Conservation (phyloP, 2,888 invertebrate genomes). For the Drosophila neonasuta region DNA sequence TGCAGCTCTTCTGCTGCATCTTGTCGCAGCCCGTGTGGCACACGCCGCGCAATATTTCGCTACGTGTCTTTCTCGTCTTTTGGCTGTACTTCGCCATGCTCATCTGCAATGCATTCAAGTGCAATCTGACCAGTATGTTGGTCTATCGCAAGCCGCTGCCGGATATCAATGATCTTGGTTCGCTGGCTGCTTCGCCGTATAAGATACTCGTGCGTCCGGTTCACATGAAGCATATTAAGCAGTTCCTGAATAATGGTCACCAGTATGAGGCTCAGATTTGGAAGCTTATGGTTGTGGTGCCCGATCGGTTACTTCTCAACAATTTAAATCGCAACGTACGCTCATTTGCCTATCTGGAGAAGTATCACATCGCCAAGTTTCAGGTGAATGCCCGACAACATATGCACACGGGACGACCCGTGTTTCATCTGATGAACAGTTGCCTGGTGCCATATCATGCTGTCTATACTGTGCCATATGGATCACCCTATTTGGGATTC, state of each 20-base stretch:
- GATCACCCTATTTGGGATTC: constrained; percentile 84
- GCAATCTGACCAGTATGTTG: constrained; percentile 80
- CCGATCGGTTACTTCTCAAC: constrained; percentile 81
- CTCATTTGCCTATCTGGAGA: constrained; percentile 83
- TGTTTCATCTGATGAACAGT: constrained; percentile 83
- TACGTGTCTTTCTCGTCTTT: constrained; percentile 73
- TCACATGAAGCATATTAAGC: constrained; percentile 80
- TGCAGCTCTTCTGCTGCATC: constrained; percentile 69
- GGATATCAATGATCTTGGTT: constrained; percentile 76
- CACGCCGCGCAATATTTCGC: constrained; percentile 45
- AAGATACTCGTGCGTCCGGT: constrained; percentile 80
- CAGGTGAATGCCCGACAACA: constrained; percentile 71
- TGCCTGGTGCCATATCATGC: constrained; percentile 84
- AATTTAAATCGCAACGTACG: constrained; percentile 82
- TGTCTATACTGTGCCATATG: constrained; percentile 84
- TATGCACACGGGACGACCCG: constrained; percentile 81
- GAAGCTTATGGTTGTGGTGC: constrained; percentile 80
- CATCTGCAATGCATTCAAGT: constrained; percentile 79
- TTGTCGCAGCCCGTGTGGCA: constrained; percentile 67
- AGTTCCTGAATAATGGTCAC: constrained; percentile 80
- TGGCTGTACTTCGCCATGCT: constrained; percentile 80
- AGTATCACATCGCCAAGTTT: constrained; percentile 81
- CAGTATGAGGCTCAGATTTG: constrained; percentile 69
- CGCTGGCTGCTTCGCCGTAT: constrained; percentile 74
- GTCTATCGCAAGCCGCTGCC: constrained; percentile 75